Conservation (phyloP, 92 coral and sea anemone species). For the Parazoanthus atlanticus region DNA sequence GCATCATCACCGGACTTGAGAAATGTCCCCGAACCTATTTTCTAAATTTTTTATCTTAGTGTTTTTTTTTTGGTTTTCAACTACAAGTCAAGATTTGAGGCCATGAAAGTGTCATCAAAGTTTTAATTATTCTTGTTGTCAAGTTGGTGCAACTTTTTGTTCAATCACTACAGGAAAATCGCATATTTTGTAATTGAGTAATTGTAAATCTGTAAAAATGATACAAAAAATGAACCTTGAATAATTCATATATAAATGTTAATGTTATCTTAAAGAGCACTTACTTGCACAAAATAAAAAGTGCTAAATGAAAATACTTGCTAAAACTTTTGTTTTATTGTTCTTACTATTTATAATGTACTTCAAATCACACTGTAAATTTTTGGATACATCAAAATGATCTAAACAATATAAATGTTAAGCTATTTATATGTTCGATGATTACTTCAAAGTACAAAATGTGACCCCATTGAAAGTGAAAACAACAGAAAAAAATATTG, state of each 20-base stretch:
- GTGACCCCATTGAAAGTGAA: neutral
- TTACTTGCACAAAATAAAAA: constrained; percentile 1
- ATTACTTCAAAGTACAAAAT: neutral
- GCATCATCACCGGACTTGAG: neutral
- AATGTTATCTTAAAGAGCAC: neutral
- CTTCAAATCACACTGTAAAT: neutral
- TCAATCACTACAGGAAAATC: neutral
- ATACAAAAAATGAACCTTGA: neutral
- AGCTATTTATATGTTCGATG: neutral
- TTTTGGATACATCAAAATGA: neutral
- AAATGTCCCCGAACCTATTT: neutral
- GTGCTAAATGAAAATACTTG: neutral
- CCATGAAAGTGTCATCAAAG: neutral
- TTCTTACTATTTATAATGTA: neutral
- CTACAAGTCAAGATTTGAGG: neutral
- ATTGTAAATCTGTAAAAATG: neutral
- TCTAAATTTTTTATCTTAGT: neutral
- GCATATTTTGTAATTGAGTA: neutral
- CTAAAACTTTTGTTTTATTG: constrained; percentile 14
- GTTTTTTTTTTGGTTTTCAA: neutral
- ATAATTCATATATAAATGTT: neutral
- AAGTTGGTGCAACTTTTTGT: constrained; percentile 2
- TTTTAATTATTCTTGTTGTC: constrained; percentile 3
- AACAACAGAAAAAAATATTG: neutral
- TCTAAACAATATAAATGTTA: neutral